Base-by-base conservation (phyloP, 2,888 invertebrate genomes). In the Pseudococcus jackbeardsleyi region DNA sequence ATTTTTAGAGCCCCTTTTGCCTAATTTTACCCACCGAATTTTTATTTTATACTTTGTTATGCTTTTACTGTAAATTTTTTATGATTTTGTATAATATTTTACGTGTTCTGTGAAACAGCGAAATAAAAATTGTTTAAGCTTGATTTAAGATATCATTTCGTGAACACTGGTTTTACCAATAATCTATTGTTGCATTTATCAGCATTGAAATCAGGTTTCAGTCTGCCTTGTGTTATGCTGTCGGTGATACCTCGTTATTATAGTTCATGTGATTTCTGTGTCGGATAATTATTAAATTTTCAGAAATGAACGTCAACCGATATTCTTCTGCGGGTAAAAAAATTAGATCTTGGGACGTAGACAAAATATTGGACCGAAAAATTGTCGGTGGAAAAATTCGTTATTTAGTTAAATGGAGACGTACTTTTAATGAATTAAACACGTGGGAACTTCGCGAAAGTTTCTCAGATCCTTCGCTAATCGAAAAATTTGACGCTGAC, bases 401-500 rank as follows among this genome's bases (percentile, higher is more conserved):
- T 0, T 82, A 82, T 46, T 46, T 82, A 11, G 79, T 82, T 2
- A 82, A 82, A 82, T 82, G 95, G 92, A 96, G 96, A 91, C 96
- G 96, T 1, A 59, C 59, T 22, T 72, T 72, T 33, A 15, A 4
- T 4, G 72, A 72, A 1, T 1, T 72, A 90, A 96, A 96, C 93
- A 96, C 96, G 91, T 96, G 95, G 90, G 97, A 98, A 97, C 33
- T 72, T 12, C 15, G 9, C 6, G 72, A 72, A 26, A 33, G 72
- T 72, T 72, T 72, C 17, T 15, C 26, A 0, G 72, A 72, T 15
- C 72, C 33, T 2, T 72, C 72, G 4, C 17, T 72, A 3, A 72
- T 72, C 4, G 72, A 15, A 9, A 72, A 72, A 17, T 72, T 72
- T 17, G 72, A 72, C 15, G 6, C 3, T 2, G 17, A 12, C 4